Evolutionary conservation across 2,888 invertebrate species (phyloP).

Genomic region (Limnephilus auricula): DNA sequence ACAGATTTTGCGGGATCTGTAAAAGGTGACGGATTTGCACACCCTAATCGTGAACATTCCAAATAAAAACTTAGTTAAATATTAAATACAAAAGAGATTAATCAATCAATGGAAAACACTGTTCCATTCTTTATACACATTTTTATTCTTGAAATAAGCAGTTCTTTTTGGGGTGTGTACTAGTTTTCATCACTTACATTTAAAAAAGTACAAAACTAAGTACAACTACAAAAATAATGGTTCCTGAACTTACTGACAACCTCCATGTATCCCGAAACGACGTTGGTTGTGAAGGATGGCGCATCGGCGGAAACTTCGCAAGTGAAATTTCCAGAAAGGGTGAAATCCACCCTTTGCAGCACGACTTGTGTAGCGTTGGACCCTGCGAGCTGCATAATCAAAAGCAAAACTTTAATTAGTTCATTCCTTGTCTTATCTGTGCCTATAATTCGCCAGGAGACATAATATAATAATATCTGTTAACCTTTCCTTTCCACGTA

Average conservation of each 20-base stretch:
- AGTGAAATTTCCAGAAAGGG: slow-evolving; percentile 83
- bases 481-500: too few relatives aligned
- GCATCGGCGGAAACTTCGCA: slow-evolving; percentile 85
- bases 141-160: not conserved
- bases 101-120: too few relatives aligned
- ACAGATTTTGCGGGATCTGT: too few relatives aligned
- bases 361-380: slow-evolving; percentile 85
- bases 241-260: slow-evolving; percentile 81
- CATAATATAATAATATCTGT: not conserved
- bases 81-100: too few relatives aligned
- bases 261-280: slow-evolving; percentile 81
- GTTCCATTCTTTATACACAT: not conserved
- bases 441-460: not conserved
- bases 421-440: not conserved
- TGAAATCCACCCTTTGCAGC: slow-evolving; percentile 82
- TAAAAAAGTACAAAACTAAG: not conserved
- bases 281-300: slow-evolving; percentile 82
- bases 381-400: slow-evolving; percentile 77
- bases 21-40: too few relatives aligned
- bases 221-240: not conserved
- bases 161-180: not conserved
- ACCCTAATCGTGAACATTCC: too few relatives aligned
- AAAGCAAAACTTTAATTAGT: slow-evolving; percentile 24
- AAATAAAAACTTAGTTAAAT: too few relatives aligned
- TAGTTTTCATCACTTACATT: not conserved